Percentiles rank a stretch among this genome's conserved stretches.
Conservation (phyloP, 2,797 vertebrate genomes). For the Catharus ustulatus region DNA sequence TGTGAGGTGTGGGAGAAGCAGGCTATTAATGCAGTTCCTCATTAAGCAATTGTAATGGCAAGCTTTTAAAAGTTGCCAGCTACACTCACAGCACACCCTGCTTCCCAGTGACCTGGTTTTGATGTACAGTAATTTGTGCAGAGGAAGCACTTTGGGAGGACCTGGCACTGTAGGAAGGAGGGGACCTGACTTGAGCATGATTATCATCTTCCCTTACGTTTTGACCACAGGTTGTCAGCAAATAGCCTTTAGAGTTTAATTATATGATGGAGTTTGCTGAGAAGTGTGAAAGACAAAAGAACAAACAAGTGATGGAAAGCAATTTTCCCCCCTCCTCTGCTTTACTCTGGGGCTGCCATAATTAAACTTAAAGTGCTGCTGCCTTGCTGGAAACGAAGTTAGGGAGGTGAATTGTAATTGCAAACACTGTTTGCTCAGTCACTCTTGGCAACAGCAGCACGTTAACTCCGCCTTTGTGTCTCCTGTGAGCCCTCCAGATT, state of each 20-base stretch:
- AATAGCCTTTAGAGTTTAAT: conserved; percentile 46
- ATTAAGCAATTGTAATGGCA: not conserved
- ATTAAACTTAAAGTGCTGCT: conserved; percentile 57
- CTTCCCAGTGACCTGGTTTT: not conserved
- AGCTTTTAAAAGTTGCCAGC: not conserved
- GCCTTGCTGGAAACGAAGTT: conserved; percentile 41
- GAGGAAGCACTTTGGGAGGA: not conserved
- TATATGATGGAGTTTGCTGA: conserved; percentile 2
- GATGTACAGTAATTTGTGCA: not conserved
- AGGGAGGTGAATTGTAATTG: conserved; percentile 58
- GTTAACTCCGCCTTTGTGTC: conserved; percentile 48
- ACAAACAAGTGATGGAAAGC: conserved; percentile 16
- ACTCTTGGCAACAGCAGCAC: conserved; percentile 43
- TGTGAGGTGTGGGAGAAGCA: not conserved
- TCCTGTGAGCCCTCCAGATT: conserved; percentile 17
- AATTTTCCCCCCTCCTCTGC: not conserved
- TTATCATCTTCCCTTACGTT: not conserved
- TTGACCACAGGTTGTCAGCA: conserved; percentile 14
- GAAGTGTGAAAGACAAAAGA: conserved; percentile 43
- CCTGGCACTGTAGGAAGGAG: not conserved
- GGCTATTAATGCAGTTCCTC: not conserved
- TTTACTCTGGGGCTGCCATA: conserved; percentile 39
- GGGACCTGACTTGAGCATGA: not conserved
- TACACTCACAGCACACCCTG: not conserved
- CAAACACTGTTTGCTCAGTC: conserved; percentile 47